Evolutionary conservation across 2,113 vertebrate genomes (phyloP).

Genomic region (Myiagra hebetior): DNA sequence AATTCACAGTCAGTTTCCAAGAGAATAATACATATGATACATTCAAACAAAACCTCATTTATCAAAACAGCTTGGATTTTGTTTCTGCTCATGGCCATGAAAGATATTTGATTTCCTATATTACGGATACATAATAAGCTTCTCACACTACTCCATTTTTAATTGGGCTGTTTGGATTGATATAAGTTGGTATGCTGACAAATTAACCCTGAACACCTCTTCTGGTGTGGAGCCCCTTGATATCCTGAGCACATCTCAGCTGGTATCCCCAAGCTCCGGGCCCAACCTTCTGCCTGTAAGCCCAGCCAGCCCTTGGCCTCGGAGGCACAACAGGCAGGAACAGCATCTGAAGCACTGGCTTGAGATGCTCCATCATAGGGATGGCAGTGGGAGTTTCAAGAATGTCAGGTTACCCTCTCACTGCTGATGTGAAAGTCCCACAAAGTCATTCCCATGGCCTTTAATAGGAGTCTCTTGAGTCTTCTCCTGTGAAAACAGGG

Average conservation of each 20-base stretch:
- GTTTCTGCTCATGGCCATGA: background rate
- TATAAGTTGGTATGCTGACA: background rate
- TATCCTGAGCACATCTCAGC: background rate
- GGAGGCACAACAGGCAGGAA: background rate
- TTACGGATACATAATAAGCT: background rate
- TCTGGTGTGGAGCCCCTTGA: background rate
- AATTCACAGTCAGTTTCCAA: slow-evolving; percentile 21
- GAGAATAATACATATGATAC: background rate
- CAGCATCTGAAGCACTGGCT: background rate
- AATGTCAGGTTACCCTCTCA: background rate
- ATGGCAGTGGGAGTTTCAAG: slow-evolving; percentile 25
- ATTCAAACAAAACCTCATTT: background rate
- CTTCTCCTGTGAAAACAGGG: background rate
- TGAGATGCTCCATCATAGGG: slow-evolving; percentile 38
- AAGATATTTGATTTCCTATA: background rate
- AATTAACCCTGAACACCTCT: background rate
- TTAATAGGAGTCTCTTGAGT: slow-evolving; percentile 55
- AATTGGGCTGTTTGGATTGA: background rate
- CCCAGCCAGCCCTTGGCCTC: background rate
- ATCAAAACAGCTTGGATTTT: background rate
- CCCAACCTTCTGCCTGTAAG: rapidly evolving
- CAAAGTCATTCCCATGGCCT: slow-evolving; percentile 47
- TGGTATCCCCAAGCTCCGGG: rapidly evolving
- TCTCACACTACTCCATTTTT: background rate
- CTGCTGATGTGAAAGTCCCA: background rate